A percentile compares a stretch with the other conserved stretches of the same genome.
phyloP scores from a whole-genome alignment of 2,797 vertebrate genomes.

The Capromys pilorides region DNA sequence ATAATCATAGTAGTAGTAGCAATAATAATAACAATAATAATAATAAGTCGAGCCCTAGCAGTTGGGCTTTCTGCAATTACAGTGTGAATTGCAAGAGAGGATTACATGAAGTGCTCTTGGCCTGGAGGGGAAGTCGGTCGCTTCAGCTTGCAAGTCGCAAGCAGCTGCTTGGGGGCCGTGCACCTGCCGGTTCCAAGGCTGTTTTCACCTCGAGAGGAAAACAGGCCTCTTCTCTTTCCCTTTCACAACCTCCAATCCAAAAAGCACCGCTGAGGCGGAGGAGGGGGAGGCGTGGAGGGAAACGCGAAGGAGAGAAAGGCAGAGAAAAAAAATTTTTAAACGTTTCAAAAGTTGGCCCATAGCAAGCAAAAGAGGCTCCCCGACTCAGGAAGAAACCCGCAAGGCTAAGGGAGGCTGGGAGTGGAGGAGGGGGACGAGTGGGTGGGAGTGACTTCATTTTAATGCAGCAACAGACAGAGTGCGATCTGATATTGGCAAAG shows the following conservation, averaged over 20 bases:
- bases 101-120: conserved; percentile 92
- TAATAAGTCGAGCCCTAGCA: conserved; percentile 86
- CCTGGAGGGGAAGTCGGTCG: conserved; percentile 86
- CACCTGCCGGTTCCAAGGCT: conserved; percentile 91
- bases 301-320: conserved; percentile 36
- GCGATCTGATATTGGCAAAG: conserved; percentile 89
- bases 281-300: neutral
- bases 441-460: conserved; percentile 85
- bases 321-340: conserved; percentile 46
- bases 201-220: conserved; percentile 89
- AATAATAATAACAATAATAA: conserved; percentile 74
- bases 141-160: conserved; percentile 88
- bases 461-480: conserved; percentile 88
- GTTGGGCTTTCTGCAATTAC: conserved; percentile 91
- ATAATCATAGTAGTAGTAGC: conserved; percentile 3
- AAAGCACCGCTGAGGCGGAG: conserved; percentile 72
- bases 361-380: conserved; percentile 65
- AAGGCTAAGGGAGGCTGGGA: conserved; percentile 74
- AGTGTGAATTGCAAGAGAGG: conserved; percentile 92
- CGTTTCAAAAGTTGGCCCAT: conserved; percentile 74
- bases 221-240: conserved; percentile 84
- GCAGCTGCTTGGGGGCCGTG: conserved; percentile 91
- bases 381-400: conserved; percentile 73
- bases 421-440: conserved; percentile 47
- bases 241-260: conserved; percentile 76